Base-by-base conservation (phyloP, 2,113 vertebrate species). In the Pogonocichla stellata region DNA sequence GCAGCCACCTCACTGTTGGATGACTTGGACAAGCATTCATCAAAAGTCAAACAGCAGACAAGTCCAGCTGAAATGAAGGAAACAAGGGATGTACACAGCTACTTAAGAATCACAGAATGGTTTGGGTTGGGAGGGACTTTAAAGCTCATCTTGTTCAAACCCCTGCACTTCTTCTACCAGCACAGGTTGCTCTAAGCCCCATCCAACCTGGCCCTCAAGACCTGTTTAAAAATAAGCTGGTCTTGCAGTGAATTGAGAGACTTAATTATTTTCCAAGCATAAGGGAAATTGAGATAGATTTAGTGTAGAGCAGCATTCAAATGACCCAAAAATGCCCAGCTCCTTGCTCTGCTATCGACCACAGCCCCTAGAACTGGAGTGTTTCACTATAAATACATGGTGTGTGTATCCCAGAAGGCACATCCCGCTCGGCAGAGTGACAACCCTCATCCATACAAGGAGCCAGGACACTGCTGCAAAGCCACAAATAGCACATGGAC, bases 351-450 rank as follows among this genome's bases (percentile, higher is more conserved):
- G 19, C 8, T 5, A 12, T 40, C 3, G 4, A 28, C 8, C 66
- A 60, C 48, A 72, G 25, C 36, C 36, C 58, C 71, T 10, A 9
- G 31, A 77, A 61, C 3, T 14, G 4, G 17, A 16, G 34, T n/a
- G 56, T 65, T 54, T 43, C 77, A 19, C 69, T 84, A 38, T 17
- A 83, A 82, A 88, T 54, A 74, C 12, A 67, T 2, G 8, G 31
- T 8, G 19, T 1, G 1, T 33, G 7, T 2, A 47, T 3, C 56
- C 75, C 64, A 65, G 62, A 80, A 71, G 58, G 43, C 84, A 73
- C 60, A 65, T 29, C 80, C 79, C 0, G 0, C 60, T 53, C 4
- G 1, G 64, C 9, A 36, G 1, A 72, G 54, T 22, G 1, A 28
- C 62, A 73, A 1, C 67, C 88, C 43, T 45, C 72, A 61, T 1